Conservation (phyloP, 2,113 vertebrate genomes). For the Arenaria interpres region DNA sequence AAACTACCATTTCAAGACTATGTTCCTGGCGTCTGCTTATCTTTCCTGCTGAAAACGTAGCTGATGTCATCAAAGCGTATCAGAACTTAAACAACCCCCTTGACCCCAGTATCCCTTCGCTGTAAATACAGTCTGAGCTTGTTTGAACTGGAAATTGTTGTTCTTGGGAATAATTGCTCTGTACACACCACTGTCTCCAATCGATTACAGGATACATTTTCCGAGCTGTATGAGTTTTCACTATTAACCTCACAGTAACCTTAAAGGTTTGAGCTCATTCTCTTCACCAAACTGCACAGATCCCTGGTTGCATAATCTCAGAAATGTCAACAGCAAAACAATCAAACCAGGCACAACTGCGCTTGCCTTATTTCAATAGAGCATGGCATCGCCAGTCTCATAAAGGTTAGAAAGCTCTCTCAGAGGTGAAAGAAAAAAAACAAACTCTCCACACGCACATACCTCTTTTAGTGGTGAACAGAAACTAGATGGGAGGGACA, state of each 20-base stretch:
- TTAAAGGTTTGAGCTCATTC: not conserved
- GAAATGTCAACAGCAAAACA: not conserved
- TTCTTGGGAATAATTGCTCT: slow-evolving; percentile 12
- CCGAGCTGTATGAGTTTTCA: not conserved
- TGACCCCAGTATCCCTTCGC: not conserved
- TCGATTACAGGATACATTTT: not conserved
- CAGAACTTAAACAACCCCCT: slow-evolving; percentile 26
- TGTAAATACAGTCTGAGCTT: slow-evolving; percentile 17
- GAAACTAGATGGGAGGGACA: not conserved
- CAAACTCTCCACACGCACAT: not conserved
- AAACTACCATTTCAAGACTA: not conserved
- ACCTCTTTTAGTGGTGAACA: not conserved
- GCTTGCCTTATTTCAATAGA: not conserved
- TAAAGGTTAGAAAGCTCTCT: not conserved
- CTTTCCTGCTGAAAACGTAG: slow-evolving; percentile 32
- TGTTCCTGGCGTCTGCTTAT: slow-evolving; percentile 51
- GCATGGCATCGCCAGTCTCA: not conserved
- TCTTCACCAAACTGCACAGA: not conserved
- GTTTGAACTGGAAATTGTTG: slow-evolving; percentile 37
- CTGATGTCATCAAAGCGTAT: slow-evolving; percentile 47
- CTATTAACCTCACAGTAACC: not conserved
- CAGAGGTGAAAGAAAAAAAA: not conserved
- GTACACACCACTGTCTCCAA: not conserved
- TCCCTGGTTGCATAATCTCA: not conserved
- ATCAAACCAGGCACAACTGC: not conserved